A percentile compares a stretch with the other conserved stretches of the same genome.
phyloP scores from a whole-genome alignment of 2,113 vertebrate genomes.

The Eretmodus cyanostictus region DNA sequence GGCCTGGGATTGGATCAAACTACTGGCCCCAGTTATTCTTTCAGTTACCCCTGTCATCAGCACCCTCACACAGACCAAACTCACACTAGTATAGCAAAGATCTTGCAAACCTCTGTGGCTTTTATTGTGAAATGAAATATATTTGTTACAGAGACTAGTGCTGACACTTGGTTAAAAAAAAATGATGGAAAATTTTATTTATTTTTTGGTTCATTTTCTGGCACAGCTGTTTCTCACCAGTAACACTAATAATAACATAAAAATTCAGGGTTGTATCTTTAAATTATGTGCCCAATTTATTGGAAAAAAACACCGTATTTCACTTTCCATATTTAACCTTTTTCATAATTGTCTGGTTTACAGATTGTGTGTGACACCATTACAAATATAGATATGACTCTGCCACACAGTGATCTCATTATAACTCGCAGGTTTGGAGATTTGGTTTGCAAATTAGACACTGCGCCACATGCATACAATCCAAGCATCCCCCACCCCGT shows the following conservation, averaged over 20 bases:
- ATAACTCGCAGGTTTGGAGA: not conserved
- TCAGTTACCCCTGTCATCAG: not conserved
- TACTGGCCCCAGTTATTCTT: not conserved
- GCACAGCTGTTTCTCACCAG: not conserved
- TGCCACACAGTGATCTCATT: not conserved
- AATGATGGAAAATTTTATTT: rapidly evolving
- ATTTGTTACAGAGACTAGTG: not conserved
- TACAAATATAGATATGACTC: not conserved
- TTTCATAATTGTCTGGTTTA: not conserved
- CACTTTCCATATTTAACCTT: not conserved
- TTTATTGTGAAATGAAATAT: not conserved
- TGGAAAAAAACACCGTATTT: not conserved
- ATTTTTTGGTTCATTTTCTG: not conserved
- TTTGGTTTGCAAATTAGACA: conserved; percentile 19
- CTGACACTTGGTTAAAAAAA: not conserved
- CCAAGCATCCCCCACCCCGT: not conserved
- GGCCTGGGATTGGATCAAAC: not conserved
- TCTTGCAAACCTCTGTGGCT: rapidly evolving
- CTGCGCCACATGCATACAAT: not conserved
- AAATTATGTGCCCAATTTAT: not conserved
- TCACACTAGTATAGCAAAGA: rapidly evolving
- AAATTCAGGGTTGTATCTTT: not conserved
- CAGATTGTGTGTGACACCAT: not conserved
- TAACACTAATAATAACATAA: not conserved
- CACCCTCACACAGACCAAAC: not conserved